These are phyloP conservation scores for Oreocharis arfaki DNA, from an alignment of 2,113 vertebrate genomes.

Conservation along the genomic window DNA sequence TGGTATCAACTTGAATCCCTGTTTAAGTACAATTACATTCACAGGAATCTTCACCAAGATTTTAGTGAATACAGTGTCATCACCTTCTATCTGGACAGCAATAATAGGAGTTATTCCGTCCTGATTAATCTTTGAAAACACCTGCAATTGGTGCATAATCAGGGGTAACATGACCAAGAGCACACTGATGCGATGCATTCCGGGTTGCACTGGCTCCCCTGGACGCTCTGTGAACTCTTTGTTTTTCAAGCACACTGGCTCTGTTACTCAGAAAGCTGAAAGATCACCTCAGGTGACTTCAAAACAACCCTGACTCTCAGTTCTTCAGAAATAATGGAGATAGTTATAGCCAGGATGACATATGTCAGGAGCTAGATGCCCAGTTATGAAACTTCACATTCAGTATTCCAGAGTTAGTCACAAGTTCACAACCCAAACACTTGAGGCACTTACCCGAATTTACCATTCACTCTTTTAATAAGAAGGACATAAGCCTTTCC, in stretches of 20 bases:
- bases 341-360: neutral
- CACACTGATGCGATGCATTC: rapidly evolving
- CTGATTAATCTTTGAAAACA: neutral
- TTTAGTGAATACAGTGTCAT: neutral
- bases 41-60: neutral
- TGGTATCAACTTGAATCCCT: neutral
- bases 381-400: neutral
- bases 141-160: neutral
- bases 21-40: neutral
- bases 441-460: neutral
- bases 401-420: neutral
- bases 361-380: neutral
- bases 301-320: neutral
- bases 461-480: neutral
- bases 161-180: neutral
- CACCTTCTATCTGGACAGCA: neutral
- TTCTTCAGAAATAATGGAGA: neutral
- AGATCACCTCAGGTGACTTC: neutral
- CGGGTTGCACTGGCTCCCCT: neutral
- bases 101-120: neutral
- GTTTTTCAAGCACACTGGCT: neutral
- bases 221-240: neutral
- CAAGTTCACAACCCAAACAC: neutral
- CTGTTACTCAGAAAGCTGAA: neutral
- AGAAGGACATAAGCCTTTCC: neutral